Evolutionary conservation across 2,888 invertebrate species (phyloP).

Genomic region (Auanema freiburgensis): DNA sequence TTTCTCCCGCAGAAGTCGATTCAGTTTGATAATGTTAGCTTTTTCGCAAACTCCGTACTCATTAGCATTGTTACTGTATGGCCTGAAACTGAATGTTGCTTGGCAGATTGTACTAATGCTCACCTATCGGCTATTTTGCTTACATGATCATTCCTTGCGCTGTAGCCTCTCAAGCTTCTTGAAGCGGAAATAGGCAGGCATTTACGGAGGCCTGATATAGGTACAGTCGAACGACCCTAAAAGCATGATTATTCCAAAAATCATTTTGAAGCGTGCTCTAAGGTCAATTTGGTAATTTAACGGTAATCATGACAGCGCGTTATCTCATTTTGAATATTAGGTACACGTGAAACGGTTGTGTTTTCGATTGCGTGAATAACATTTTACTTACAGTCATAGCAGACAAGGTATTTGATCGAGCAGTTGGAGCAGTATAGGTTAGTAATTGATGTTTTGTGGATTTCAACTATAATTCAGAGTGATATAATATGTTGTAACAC

Average conservation of each 20-base stretch:
- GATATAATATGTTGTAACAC: too few relatives aligned
- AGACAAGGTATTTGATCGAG: constrained; percentile 40
- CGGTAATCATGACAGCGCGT: not conserved
- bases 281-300: too few relatives aligned
- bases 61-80: not conserved
- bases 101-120: not conserved
- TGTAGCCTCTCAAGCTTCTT: not conserved
- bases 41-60: constrained; percentile 36
- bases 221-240: constrained; percentile 33
- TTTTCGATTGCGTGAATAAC: constrained; percentile 18
- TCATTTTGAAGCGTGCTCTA: too few relatives aligned
- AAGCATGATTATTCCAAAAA: not conserved
- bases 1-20: constrained; percentile 40
- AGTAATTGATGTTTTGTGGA: constrained; percentile 57
- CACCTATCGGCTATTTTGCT: not conserved
- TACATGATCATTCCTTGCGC: not conserved
- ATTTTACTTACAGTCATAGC: constrained; percentile 36
- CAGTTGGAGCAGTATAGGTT: constrained; percentile 53
- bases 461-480: constrained; percentile 48
- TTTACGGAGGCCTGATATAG: too few relatives aligned
- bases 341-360: not conserved
- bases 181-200: not conserved
- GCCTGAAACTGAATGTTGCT: constrained; percentile 7
- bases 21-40: constrained; percentile 44
- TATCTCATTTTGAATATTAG: too few relatives aligned